Percentiles rank a stretch among this genome's conserved stretches.
These are phyloP conservation scores for Meandrusa payeni DNA, from an alignment of 2,888 invertebrate species.

Conservation along the genomic window DNA sequence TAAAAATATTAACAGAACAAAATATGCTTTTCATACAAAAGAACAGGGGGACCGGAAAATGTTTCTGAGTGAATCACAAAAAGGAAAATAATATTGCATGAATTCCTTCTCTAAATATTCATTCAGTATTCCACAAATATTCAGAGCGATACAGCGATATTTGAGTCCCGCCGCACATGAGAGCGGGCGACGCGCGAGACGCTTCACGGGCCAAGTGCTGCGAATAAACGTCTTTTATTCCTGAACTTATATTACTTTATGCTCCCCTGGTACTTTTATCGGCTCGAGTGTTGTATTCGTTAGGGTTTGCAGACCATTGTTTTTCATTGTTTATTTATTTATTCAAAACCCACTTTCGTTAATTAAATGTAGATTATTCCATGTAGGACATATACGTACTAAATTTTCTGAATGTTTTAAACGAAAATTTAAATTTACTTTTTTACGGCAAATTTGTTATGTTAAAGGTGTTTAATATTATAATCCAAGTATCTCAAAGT, in stretches of 20 bases:
- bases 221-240: conserved; percentile 47
- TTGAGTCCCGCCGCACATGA: conserved; percentile 31
- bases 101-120: conserved; percentile 15
- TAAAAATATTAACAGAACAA: background rate
- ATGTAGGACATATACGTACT: too few relatives aligned
- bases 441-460: too few relatives aligned
- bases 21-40: conserved; percentile 3
- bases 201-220: conserved; percentile 51
- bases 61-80: background rate
- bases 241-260: conserved; percentile 45
- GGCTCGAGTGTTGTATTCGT: conserved; percentile 33
- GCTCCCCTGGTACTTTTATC: conserved; percentile 40
- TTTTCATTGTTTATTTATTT: conserved; percentile 30
- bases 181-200: conserved; percentile 41
- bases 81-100: conserved; percentile 17
- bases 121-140: conserved; percentile 33
- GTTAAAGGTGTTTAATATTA: too few relatives aligned
- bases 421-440: too few relatives aligned
- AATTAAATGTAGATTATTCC: too few relatives aligned
- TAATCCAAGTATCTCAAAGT: too few relatives aligned
- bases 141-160: conserved; percentile 38
- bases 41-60: conserved; percentile 2
- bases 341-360: too few relatives aligned
- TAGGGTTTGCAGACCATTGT: conserved; percentile 28
- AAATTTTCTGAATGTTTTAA: too few relatives aligned